These are phyloP conservation scores for Sternarchorhynchus goeldii DNA, from an alignment of 2,797 vertebrate species.

Conservation along the genomic window DNA sequence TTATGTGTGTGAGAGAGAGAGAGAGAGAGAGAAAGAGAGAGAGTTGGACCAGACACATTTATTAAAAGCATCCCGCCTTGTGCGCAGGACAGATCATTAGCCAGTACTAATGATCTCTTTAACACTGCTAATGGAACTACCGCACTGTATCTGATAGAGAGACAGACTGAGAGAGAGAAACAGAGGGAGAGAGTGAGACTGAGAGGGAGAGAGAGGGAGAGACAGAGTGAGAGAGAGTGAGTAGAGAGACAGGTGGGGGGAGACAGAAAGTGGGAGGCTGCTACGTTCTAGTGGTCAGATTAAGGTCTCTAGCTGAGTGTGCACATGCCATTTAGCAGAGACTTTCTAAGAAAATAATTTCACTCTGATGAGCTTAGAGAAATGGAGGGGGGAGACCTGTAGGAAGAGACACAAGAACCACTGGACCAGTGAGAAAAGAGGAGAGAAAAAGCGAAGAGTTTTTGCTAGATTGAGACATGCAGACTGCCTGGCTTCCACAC, in stretches of 20 bases:
- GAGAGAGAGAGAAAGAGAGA: background rate
- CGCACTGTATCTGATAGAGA: constrained; percentile 8
- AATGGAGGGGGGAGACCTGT: background rate
- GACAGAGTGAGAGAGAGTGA: background rate
- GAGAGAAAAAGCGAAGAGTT: too few relatives aligned
- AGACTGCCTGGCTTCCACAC: too few relatives aligned
- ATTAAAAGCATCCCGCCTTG: constrained; percentile 17
- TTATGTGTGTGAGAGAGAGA: constrained; percentile 50
- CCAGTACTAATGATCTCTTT: constrained; percentile 28
- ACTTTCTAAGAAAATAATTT: constrained; percentile 41
- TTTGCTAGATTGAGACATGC: too few relatives aligned
- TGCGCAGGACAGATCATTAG: background rate
- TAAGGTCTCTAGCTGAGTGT: constrained; percentile 8
- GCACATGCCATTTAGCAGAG: constrained; percentile 12
- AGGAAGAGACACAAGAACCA: background rate
- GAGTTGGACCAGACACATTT: constrained; percentile 8
- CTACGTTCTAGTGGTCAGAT: background rate
- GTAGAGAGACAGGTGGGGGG: background rate
- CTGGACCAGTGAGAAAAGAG: background rate
- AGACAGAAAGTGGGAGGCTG: background rate
- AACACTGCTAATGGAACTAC: constrained; percentile 30
- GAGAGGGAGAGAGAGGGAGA: background rate
- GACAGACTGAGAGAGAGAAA: background rate
- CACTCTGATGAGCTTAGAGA: constrained; percentile 26
- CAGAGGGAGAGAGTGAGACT: background rate